Evolutionary conservation across 2,888 invertebrate genomes (phyloP).

Genomic region (Esperia sulphurella): DNA sequence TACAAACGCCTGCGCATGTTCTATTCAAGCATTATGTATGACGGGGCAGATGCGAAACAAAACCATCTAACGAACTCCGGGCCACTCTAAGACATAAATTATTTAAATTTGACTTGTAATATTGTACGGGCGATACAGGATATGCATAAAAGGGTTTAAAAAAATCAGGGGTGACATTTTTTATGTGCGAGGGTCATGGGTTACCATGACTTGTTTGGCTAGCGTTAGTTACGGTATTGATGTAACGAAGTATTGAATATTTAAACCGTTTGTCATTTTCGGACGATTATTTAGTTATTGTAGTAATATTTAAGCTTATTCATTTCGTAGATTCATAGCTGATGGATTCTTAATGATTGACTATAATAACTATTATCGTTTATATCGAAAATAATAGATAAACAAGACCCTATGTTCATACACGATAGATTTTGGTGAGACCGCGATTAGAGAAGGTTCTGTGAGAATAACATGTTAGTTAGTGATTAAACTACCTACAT

Average conservation of each 20-base stretch:
- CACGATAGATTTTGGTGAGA: no score
- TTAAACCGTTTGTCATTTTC: slow-evolving; percentile 47
- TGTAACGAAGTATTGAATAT: slow-evolving; percentile 60
- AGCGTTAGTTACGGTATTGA: slow-evolving; percentile 54
- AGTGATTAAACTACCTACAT: no score
- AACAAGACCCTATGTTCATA: no score
- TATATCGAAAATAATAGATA: no score
- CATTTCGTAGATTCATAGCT: no score
- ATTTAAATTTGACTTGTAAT: slow-evolving; percentile 78
- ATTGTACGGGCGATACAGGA: slow-evolving; percentile 62
- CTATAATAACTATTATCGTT: no score
- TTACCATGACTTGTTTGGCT: slow-evolving; percentile 45
- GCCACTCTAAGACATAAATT: slow-evolving; percentile 64
- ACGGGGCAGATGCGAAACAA: slow-evolving; percentile 62
- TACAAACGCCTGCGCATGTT: slow-evolving; percentile 23
- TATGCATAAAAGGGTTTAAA: slow-evolving; percentile 76
- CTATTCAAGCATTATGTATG: slow-evolving; percentile 15
- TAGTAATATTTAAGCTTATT: neutral
- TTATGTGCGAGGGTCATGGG: slow-evolving; percentile 53
- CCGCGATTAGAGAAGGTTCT: no score
- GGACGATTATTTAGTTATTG: slow-evolving; percentile 48
- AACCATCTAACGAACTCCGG: slow-evolving; percentile 48
- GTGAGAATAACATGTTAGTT: no score
- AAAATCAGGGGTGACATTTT: slow-evolving; percentile 69
- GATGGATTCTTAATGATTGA: no score